These are phyloP conservation scores for Heliconius congener DNA, from an alignment of 1,140 invertebrate species.

Conservation along the genomic window DNA sequence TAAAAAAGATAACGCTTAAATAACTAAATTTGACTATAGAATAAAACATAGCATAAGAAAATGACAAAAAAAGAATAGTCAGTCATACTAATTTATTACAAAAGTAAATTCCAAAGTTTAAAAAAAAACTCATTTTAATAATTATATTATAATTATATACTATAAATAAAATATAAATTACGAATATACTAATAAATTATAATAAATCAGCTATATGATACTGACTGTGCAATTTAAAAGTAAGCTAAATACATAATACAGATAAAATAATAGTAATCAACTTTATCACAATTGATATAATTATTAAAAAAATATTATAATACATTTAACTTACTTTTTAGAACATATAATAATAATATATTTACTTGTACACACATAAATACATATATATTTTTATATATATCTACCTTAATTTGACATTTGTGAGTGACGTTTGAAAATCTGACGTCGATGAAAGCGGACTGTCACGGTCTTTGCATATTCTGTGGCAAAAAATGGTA, in stretches of 20 bases:
- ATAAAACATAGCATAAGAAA: background rate
- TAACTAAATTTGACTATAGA: background rate
- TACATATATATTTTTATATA: background rate
- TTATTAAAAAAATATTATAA: too few species aligned
- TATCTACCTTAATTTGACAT: constrained; percentile 73
- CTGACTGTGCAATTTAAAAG: constrained; percentile 1
- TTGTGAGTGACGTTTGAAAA: constrained; percentile 53
- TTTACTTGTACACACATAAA: background rate
- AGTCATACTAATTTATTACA: background rate
- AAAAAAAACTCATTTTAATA: background rate
- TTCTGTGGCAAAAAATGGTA: constrained; percentile 38
- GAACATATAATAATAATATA: background rate
- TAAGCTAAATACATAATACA: background rate
- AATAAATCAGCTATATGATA: background rate
- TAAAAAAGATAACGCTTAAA: background rate
- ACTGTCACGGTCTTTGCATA: constrained; percentile 73
- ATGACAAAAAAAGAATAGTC: background rate
- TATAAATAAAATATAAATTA: too few species aligned
- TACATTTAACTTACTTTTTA: background rate
- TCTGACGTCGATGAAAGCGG: constrained; percentile 53
- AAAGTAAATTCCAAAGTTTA: background rate
- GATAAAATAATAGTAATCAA: background rate
- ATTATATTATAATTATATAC: too few species aligned
- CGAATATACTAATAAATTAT: background rate
- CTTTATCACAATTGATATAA: background rate